Evolutionary conservation across 1,140 invertebrate genomes (phyloP).

Genomic region (Rhopalosiphum padi): DNA sequence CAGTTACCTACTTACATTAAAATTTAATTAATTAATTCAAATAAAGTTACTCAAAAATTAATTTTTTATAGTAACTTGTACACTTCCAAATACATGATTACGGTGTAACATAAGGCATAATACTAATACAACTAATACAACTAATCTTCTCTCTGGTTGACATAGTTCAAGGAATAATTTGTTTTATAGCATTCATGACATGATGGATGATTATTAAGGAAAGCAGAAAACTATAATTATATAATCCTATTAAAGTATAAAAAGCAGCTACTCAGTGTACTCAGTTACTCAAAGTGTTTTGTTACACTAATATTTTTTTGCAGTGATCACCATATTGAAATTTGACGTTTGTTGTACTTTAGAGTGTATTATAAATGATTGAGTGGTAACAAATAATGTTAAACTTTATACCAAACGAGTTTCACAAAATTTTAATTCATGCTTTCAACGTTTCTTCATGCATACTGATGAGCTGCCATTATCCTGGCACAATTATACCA

Average conservation of each 20-base stretch:
- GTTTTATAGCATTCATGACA: not conserved
- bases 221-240: not conserved
- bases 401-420: not conserved
- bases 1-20: no score
- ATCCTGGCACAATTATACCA: not conserved
- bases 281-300: no score
- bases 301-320: not conserved
- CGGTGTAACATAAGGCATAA: no score
- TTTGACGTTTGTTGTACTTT: not conserved
- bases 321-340: not conserved
- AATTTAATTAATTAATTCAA: no score
- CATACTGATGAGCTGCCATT: not conserved
- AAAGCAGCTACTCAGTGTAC: not conserved
- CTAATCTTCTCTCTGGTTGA: no score
- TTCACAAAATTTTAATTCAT: not conserved
- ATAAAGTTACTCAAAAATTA: no score
- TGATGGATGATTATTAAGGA: not conserved
- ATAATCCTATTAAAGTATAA: not conserved
- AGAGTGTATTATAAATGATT: not conserved
- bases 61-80: no score
- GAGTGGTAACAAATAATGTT: not conserved
- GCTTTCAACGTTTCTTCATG: not conserved
- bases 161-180: no score
- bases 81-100: no score
- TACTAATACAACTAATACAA: no score